Base-by-base conservation (phyloP, 2,113 vertebrate species). In the Caranx ignobilis region DNA sequence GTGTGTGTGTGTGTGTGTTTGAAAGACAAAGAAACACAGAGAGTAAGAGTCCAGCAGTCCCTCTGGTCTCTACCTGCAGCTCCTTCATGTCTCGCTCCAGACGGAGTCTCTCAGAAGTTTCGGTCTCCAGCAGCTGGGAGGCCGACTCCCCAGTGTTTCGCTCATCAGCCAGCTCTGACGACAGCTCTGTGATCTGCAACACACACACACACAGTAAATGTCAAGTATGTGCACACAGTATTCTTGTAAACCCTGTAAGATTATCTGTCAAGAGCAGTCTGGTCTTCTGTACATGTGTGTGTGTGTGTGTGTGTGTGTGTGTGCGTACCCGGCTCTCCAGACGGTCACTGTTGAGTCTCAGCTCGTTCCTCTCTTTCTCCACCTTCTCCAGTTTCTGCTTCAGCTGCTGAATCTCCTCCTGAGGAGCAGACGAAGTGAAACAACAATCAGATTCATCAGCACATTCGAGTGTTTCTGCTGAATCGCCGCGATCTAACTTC, bases 331-430 rank as follows among this genome's bases (percentile, higher is more conserved):
- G 95, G 94, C 95, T 96, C 91, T 99, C 98, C 19, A 99, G 91
- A n/a, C 97, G 97, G 90, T 99, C 97, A 1, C 91, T 96, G 95
- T 95, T 97, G 78, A 98, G 96, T 54, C 98, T 96, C 70, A 98
- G 93, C 88, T 99, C 97, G 5, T 97, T 98, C 48, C 98, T 93
- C 85, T 99, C 98, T 84, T 97, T 99, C 92, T 99, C 98, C 84
- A 96, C 96, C 89, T 97, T 99, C 92, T 99, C 98, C 2, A 99
- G 87, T 60, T 96, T 98, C 89, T 93, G 93, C 69, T 96, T 97
- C 68, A 99, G 94, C 88, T 97, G 97, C 88, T 97, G 96, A 90
- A 99, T 98, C 91, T 99, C 98, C 84, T 99, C 98, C 98, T 99
- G 88, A 69, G 15, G 26, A 71, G 70, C 57, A 73, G 52, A 76